phyloP scores from a whole-genome alignment of 2,113 vertebrate species.

The Nerophis lumbriciformis region DNA sequence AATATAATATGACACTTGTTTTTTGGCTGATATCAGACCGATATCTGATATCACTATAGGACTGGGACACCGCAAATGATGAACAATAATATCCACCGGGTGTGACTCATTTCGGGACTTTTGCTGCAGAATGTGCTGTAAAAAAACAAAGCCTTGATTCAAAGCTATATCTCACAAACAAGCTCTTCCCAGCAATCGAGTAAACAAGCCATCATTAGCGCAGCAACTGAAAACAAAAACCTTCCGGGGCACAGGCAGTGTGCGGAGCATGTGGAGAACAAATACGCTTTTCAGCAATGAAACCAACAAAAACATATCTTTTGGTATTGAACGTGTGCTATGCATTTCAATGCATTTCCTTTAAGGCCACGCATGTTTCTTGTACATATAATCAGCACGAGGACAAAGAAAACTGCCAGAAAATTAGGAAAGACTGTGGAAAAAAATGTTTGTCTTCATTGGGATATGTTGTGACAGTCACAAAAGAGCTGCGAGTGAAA shows the following conservation, averaged over 20 bases:
- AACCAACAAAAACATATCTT: conserved; percentile 15
- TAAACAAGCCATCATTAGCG: conserved; percentile 16
- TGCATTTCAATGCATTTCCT: conserved; percentile 30
- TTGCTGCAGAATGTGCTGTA: neutral
- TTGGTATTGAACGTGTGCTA: conserved; percentile 3
- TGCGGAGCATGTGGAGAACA: conserved; percentile 27
- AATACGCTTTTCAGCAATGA: conserved; percentile 2
- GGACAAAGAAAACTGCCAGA: conserved; percentile 26
- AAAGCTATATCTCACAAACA: conserved; percentile 10
- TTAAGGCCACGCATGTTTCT: conserved; percentile 27
- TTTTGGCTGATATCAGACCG: too few relatives aligned
- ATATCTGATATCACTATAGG: too few relatives aligned
- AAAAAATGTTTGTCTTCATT: conserved; percentile 30
- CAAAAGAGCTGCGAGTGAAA: conserved; percentile 12
- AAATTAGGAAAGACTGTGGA: conserved; percentile 32
- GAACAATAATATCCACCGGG: neutral
- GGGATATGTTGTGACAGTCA: conserved; percentile 30
- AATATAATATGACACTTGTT: too few relatives aligned
- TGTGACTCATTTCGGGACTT: neutral
- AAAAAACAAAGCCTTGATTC: conserved; percentile 7
- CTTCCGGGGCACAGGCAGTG: conserved; percentile 17
- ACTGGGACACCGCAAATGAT: too few relatives aligned
- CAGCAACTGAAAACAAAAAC: conserved; percentile 10
- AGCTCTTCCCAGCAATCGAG: conserved; percentile 11
- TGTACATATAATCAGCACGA: conserved; percentile 30